phyloP scores from a whole-genome alignment of 1,140 invertebrate genomes.

The Caenorhabditis remanei region DNA sequence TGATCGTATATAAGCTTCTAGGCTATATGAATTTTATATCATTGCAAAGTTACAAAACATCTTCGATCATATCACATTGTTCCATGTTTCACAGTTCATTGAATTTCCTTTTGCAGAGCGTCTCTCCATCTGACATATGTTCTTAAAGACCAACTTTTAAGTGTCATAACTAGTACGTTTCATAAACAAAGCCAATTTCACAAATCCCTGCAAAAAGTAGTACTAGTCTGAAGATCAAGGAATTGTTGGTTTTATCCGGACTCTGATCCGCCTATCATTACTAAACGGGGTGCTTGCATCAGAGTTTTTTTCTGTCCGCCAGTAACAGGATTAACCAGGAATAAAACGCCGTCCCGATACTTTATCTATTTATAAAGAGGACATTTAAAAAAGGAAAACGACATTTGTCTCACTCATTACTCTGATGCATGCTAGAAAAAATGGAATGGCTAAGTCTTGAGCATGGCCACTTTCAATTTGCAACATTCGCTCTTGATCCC shows the following conservation, averaged over 20 bases:
- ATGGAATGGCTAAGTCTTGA: neutral
- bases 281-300: neutral
- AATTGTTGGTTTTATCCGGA: neutral
- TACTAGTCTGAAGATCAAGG: neutral
- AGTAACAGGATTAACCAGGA: neutral
- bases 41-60: too few relatives aligned
- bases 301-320: constrained; percentile 2
- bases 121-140: neutral
- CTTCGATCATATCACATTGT: neutral
- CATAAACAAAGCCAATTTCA: neutral
- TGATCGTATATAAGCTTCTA: too few relatives aligned
- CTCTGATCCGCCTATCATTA: neutral
- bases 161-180: neutral
- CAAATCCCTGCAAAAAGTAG: neutral
- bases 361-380: constrained; percentile 38
- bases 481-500: constrained; percentile 40
- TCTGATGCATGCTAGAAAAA: neutral
- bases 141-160: neutral
- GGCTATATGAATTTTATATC: too few relatives aligned
- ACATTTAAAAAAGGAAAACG: neutral
- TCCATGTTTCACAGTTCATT: neutral
- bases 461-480: constrained; percentile 46
- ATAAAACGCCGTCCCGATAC: neutral
- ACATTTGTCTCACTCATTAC: constrained; percentile 13
- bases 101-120: neutral